These are phyloP conservation scores for Sardinella longiceps DNA, from an alignment of 2,797 vertebrate genomes.

Conservation along the genomic window DNA sequence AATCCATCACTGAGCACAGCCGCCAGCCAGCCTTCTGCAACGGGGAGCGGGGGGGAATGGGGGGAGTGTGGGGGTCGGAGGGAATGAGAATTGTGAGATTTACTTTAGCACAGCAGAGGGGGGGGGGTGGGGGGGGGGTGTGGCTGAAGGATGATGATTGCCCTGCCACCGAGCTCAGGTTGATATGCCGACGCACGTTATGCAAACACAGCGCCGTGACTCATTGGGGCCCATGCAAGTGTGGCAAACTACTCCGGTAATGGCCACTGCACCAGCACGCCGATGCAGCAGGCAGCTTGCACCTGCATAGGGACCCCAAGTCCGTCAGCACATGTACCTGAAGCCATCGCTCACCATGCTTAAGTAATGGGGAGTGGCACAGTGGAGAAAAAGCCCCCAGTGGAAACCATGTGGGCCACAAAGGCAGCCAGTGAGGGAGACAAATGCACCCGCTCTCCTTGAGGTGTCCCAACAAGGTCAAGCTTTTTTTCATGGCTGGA, in stretches of 20 bases:
- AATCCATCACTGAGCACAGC: conserved; percentile 1
- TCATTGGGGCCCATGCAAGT: conserved; percentile 47
- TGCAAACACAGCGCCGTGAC: conserved; percentile 55
- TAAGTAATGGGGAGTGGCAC: neutral
- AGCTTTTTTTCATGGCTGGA: neutral
- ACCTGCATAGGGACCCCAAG: neutral
- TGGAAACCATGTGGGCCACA: neutral
- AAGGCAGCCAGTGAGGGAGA: neutral
- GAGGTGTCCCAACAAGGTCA: neutral
- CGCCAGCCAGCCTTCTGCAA: neutral
- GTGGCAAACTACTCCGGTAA: conserved; percentile 36
- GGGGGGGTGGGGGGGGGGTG: neutral
- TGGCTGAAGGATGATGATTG: conserved; percentile 7
- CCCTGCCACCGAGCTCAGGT: conserved; percentile 26
- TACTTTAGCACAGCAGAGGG: neutral
- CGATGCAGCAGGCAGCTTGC: neutral
- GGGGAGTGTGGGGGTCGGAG: neutral
- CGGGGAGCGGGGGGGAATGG: neutral
- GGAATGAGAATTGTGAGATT: conserved; percentile 35
- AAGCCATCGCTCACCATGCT: neutral
- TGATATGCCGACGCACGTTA: conserved; percentile 49
- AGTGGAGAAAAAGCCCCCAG: conserved; percentile 36
- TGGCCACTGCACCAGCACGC: conserved; percentile 33
- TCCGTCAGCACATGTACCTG: neutral
- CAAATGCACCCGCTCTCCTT: neutral